Evolutionary conservation across 2,113 vertebrate genomes (phyloP).

Genomic region (Oncorhynchus keta): DNA sequence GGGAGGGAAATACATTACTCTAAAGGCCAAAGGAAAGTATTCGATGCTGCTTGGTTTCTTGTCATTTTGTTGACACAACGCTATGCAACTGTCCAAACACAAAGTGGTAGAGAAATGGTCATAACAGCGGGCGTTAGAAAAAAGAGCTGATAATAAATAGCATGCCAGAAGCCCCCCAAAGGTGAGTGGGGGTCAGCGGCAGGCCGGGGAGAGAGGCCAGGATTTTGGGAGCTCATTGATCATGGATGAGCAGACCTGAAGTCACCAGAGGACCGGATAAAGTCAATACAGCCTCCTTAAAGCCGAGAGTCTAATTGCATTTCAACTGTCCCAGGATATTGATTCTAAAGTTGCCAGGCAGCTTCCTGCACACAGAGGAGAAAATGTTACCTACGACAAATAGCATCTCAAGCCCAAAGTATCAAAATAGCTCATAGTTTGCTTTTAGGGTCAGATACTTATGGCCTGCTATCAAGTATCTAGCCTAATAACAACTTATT

Average conservation of each 20-base stretch:
- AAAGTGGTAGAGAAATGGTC: not conserved
- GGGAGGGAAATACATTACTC: not conserved
- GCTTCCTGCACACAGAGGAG: not conserved
- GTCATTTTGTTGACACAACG: not conserved
- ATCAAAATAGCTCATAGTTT: not conserved
- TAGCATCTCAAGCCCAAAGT: not conserved
- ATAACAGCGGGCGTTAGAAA: no score
- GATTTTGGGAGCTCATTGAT: conserved; percentile 23
- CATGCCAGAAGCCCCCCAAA: no score
- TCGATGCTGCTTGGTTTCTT: not conserved
- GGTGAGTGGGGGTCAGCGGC: not conserved
- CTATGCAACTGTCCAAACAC: not conserved
- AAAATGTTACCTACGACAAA: conserved; percentile 16
- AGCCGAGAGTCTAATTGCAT: conserved; percentile 37
- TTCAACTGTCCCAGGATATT: conserved; percentile 19
- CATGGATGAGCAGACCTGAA: conserved; percentile 4
- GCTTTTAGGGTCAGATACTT: not conserved
- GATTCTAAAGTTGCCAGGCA: conserved; percentile 12
- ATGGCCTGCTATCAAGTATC: not conserved
- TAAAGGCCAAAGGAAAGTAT: not conserved
- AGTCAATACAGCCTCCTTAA: conserved; percentile 43
- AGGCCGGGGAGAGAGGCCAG: not conserved
- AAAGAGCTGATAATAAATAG: no score
- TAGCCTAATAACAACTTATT: not conserved
- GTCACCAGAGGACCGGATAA: conserved; percentile 19